Conservation (phyloP, 2,113 vertebrate genomes). For the Gymnorhina tibicen region DNA sequence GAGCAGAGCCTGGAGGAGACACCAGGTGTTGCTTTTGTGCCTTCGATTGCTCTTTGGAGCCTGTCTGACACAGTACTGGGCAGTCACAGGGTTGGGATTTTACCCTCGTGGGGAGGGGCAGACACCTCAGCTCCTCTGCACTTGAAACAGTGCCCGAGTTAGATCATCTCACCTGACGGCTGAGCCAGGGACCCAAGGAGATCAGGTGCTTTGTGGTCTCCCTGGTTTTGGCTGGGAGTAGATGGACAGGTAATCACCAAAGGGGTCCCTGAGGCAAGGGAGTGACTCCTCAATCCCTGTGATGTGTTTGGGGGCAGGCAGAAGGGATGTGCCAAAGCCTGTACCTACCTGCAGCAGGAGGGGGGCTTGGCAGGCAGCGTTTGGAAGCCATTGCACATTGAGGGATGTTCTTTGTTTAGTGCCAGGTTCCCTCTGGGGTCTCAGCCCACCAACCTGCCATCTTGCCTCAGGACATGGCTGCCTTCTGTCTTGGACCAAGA, state of each 20-base stretch:
- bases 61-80: background rate
- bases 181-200: background rate
- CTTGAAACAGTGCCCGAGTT: background rate
- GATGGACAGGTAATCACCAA: background rate
- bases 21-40: background rate
- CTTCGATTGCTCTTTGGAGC: background rate
- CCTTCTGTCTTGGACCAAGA: slow-evolving; percentile 35
- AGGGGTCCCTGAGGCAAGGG: background rate
- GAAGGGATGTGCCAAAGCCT: background rate
- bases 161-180: background rate
- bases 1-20: background rate
- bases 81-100: background rate
- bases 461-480: background rate
- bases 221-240: background rate
- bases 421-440: background rate
- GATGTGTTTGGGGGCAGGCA: background rate
- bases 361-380: background rate
- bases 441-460: background rate
- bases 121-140: background rate
- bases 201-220: background rate
- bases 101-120: background rate
- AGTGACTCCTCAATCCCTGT: background rate
- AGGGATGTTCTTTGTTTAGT: background rate
- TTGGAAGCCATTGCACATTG: rapidly evolving
- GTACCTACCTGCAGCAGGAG: background rate